phyloP scores from a whole-genome alignment of 92 coral and sea anemone genomes.

The Paragorgia papillata region DNA sequence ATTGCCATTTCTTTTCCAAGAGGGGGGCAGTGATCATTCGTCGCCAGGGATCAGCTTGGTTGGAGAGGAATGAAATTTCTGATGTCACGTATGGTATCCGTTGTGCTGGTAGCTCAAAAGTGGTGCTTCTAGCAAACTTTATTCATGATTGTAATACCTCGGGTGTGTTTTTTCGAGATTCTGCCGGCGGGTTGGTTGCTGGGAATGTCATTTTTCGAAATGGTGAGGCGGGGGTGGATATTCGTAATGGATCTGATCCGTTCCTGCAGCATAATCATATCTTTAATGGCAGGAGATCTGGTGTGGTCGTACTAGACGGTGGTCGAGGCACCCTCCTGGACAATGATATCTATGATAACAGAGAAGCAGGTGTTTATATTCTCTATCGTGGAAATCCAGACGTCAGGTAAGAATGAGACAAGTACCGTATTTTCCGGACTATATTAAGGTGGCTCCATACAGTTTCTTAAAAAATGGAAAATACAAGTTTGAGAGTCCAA shows the following conservation, averaged over 20 bases:
- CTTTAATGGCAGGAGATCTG: slow-evolving; percentile 87
- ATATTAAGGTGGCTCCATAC: too few species aligned
- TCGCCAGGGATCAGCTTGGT: slow-evolving; percentile 90
- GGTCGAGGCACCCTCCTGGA: slow-evolving; percentile 83
- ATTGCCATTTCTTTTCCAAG: slow-evolving; percentile 68
- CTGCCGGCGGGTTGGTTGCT: slow-evolving; percentile 89
- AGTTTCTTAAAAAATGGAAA: too few species aligned
- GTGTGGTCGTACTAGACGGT: slow-evolving; percentile 89
- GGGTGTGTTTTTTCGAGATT: slow-evolving; percentile 89
- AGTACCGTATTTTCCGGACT: too few species aligned
- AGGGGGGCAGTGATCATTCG: slow-evolving; percentile 85
- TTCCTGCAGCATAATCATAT: slow-evolving; percentile 92
- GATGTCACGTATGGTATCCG: slow-evolving; percentile 75
- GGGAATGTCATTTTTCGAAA: slow-evolving; percentile 86
- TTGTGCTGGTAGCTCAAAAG: slow-evolving; percentile 79
- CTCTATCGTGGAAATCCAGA: slow-evolving; percentile 85
- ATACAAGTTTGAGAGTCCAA: too few species aligned
- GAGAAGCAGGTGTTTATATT: slow-evolving; percentile 91
- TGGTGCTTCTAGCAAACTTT: slow-evolving; percentile 75
- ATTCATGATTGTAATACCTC: slow-evolving; percentile 91
- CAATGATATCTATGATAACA: slow-evolving; percentile 93
- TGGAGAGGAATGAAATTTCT: slow-evolving; percentile 87
- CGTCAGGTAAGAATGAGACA: slow-evolving; percentile 66
- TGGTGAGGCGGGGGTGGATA: slow-evolving; percentile 91
- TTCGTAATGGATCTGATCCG: slow-evolving; percentile 93